Percentiles rank a stretch among this genome's conserved stretches.
Evolutionary conservation across 2,113 vertebrate genomes (phyloP).

Genomic region (Echinops telfairi): DNA sequence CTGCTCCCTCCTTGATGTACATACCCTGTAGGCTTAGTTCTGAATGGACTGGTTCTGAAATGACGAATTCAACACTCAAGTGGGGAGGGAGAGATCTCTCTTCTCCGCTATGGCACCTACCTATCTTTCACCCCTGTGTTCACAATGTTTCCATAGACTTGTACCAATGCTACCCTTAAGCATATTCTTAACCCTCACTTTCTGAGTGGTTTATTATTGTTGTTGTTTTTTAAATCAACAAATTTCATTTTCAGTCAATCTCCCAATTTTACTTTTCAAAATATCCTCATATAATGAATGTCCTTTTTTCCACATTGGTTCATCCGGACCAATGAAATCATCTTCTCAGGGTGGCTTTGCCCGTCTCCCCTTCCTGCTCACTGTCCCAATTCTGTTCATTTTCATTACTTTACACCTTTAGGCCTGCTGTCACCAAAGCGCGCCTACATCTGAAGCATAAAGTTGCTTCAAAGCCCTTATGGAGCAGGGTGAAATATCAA

Average conservation of each 20-base stretch:
- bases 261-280: not conserved
- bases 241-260: not conserved
- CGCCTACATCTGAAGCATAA: not conserved
- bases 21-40: no score
- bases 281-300: no score
- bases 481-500: not conserved
- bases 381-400: not conserved
- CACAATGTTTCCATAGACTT: not conserved
- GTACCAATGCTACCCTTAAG: not conserved
- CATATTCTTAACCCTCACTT: not conserved
- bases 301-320: not conserved
- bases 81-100: no score
- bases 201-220: not conserved
- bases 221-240: not conserved
- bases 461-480: slow-evolving; percentile 16
- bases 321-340: no score
- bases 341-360: not conserved
- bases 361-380: not conserved
- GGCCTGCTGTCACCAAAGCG: not conserved
- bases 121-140: no score
- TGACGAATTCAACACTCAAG: no score
- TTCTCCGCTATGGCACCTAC: no score
- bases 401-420: not conserved
- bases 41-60: no score
- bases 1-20: no score